These are phyloP conservation scores for Cheilinus undulatus DNA, from an alignment of 2,113 vertebrate genomes.

Conservation along the genomic window DNA sequence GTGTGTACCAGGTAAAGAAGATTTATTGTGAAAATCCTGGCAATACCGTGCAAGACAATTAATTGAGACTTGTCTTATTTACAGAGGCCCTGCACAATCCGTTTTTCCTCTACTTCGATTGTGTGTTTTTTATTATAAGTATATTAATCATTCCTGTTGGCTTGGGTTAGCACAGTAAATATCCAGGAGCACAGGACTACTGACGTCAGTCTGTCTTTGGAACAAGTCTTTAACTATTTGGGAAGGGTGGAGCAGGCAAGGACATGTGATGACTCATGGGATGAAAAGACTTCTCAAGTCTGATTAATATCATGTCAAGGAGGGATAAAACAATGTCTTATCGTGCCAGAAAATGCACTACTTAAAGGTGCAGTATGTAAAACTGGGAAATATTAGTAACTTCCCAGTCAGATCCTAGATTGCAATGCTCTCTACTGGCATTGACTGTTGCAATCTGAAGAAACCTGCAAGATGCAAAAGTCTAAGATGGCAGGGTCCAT, in stretches of 20 bases:
- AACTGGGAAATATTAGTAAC: no score
- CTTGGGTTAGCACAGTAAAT: no score
- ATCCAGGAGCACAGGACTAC: conserved; percentile 41
- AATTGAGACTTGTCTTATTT: neutral
- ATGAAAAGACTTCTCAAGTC: conserved; percentile 36
- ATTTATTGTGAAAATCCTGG: neutral
- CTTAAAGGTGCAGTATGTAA: no score
- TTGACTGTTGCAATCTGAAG: no score
- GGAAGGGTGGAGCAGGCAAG: conserved; percentile 33
- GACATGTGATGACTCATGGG: conserved; percentile 58
- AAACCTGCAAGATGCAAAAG: no score
- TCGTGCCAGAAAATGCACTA: conserved; percentile 10
- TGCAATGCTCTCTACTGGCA: no score
- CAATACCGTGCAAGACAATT: neutral
- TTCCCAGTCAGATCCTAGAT: no score
- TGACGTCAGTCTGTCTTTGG: conserved; percentile 58
- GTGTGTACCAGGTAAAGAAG: conserved; percentile 92
- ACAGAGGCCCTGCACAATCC: neutral
- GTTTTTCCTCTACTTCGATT: neutral
- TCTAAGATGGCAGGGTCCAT: no score
- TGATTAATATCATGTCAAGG: conserved; percentile 29
- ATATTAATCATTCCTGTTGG: neutral
- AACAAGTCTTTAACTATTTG: neutral
- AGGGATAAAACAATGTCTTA: conserved; percentile 12
- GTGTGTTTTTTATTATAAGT: neutral